These are phyloP conservation scores for Cyaniris semiargus DNA, from an alignment of 2,888 invertebrate genomes.

Conservation along the genomic window DNA sequence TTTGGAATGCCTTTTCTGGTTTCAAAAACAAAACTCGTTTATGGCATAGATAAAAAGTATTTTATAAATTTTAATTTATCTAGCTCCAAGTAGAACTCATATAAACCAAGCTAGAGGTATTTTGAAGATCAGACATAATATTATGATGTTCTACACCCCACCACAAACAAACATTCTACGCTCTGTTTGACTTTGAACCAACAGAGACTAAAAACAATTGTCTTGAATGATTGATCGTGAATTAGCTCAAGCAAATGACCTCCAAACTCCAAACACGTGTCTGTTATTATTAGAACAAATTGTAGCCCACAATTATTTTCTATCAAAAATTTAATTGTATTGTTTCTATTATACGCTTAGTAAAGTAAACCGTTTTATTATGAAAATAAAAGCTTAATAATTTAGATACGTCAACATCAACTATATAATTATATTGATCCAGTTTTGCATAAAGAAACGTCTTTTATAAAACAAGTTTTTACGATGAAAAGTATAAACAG, in stretches of 20 bases:
- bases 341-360: not conserved
- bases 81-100: not conserved
- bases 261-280: not conserved
- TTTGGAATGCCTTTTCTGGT: not conserved
- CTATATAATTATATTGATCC: not conserved
- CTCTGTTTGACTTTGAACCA: not conserved
- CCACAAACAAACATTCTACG: not conserved
- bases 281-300: not conserved
- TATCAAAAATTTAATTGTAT: not conserved
- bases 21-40: not conserved
- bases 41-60: not conserved
- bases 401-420: not conserved
- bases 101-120: not conserved
- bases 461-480: not conserved
- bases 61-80: not conserved
- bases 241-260: not conserved
- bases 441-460: not conserved
- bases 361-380: not conserved
- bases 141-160: not conserved
- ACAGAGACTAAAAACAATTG: not conserved
- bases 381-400: not conserved
- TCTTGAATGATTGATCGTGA: slow-evolving; percentile 18
- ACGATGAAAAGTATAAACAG: not conserved
- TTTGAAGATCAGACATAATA: not conserved
- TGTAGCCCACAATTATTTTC: not conserved